Evolutionary conservation across 2,888 invertebrate species (phyloP).

Genomic region (Zaprionus obscuricornis): DNA sequence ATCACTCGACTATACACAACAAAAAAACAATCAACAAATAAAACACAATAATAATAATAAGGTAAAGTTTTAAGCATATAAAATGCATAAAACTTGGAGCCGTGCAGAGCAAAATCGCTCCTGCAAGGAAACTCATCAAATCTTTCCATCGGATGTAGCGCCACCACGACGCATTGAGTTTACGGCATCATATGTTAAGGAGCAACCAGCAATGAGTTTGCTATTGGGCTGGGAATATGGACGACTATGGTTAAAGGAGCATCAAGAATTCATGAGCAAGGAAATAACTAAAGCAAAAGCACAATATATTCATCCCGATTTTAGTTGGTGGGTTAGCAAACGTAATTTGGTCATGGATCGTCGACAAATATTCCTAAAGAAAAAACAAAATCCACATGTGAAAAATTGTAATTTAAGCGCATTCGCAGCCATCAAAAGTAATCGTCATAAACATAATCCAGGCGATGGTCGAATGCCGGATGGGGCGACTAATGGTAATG

Average conservation of each 20-base stretch:
- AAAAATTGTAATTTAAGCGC: slow-evolving; percentile 46
- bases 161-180: slow-evolving; percentile 5
- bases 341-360: slow-evolving; percentile 30
- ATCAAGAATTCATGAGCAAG: slow-evolving; percentile 13
- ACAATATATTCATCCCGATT: slow-evolving; percentile 39
- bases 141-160: slow-evolving; percentile 31
- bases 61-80: neutral
- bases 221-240: slow-evolving; percentile 51
- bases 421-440: slow-evolving; percentile 18
- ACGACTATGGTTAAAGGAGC: slow-evolving; percentile 43
- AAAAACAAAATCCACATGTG: slow-evolving; percentile 23
- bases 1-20: too few relatives aligned
- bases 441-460: too few relatives aligned
- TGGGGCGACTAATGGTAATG: too few relatives aligned
- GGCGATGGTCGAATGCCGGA: neutral
- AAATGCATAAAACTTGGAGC: slow-evolving; percentile 33
- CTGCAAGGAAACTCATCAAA: slow-evolving; percentile 40
- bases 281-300: slow-evolving; percentile 13
- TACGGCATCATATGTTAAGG: slow-evolving; percentile 27
- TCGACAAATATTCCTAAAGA: slow-evolving; percentile 35
- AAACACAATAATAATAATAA: neutral
- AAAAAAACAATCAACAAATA: neutral
- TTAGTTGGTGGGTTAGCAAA: slow-evolving; percentile 48
- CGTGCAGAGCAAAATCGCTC: slow-evolving; percentile 40
- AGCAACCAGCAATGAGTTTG: slow-evolving; percentile 32